Evolutionary conservation across 1,140 invertebrate species (phyloP).

Genomic region (Mactra quadrangularis): DNA sequence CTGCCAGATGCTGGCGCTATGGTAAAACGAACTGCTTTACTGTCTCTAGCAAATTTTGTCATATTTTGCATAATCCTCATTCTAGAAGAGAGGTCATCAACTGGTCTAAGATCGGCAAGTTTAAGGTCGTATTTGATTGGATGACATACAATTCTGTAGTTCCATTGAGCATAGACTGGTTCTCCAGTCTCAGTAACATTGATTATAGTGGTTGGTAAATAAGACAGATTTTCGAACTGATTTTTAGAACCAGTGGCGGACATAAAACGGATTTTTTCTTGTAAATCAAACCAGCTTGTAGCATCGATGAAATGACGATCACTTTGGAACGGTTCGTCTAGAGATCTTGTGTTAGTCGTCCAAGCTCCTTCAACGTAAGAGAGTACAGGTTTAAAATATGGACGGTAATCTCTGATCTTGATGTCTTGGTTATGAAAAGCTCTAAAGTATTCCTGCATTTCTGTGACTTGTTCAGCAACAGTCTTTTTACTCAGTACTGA

Average conservation of each 20-base stretch:
- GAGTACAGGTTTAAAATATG: slow-evolving; percentile 77
- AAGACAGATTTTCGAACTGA: slow-evolving; percentile 71
- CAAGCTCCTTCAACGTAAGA: slow-evolving; percentile 80
- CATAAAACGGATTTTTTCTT: slow-evolving; percentile 71
- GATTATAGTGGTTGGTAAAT: slow-evolving; percentile 66
- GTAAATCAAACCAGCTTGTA: slow-evolving; percentile 66
- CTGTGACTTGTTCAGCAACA: slow-evolving; percentile 71
- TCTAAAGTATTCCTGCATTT: slow-evolving; percentile 78
- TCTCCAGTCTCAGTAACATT: slow-evolving; percentile 62
- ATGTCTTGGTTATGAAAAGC: slow-evolving; percentile 72
- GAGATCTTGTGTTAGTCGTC: slow-evolving; percentile 66
- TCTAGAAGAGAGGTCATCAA: slow-evolving; percentile 71
- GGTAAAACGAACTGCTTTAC: slow-evolving; percentile 64
- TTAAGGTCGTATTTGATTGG: slow-evolving; percentile 68
- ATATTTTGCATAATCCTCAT: slow-evolving; percentile 44
- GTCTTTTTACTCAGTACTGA: slow-evolving; percentile 69
- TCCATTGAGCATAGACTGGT: slow-evolving; percentile 74
- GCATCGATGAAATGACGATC: slow-evolving; percentile 72
- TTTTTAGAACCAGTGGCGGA: slow-evolving; percentile 72
- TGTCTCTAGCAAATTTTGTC: slow-evolving; percentile 29
- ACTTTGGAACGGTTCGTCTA: slow-evolving; percentile 72
- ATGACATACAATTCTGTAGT: slow-evolving; percentile 79
- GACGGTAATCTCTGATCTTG: slow-evolving; percentile 67
- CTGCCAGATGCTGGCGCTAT: slow-evolving; percentile 27
- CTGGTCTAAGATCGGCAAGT: slow-evolving; percentile 62